These are phyloP conservation scores for Calidris pugnax DNA, from an alignment of 2,113 vertebrate species.

Conservation along the genomic window DNA sequence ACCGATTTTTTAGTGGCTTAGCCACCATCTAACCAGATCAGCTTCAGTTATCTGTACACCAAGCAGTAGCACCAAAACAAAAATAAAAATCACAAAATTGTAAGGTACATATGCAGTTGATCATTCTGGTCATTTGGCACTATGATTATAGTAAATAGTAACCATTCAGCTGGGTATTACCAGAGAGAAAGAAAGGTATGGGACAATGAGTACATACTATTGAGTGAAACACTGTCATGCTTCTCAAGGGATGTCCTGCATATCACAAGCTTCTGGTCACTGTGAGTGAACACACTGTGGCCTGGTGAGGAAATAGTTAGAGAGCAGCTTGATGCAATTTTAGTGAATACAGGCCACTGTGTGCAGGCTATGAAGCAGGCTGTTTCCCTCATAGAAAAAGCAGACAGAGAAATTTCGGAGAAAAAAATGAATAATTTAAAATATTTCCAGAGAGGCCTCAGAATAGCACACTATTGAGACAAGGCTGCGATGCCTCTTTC, in stretches of 20 bases:
- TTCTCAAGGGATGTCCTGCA: neutral
- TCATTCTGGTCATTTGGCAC: neutral
- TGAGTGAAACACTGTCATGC: neutral
- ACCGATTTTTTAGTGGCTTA: neutral
- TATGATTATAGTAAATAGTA: neutral
- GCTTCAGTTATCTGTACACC: neutral
- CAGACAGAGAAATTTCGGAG: neutral
- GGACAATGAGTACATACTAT: neutral
- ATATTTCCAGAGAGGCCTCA: neutral
- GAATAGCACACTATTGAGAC: neutral
- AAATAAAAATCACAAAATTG: neutral
- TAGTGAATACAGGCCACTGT: neutral
- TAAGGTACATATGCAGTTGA: neutral
- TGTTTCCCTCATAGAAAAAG: neutral
- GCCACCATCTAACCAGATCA: neutral
- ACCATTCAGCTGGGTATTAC: neutral
- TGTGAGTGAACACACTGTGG: neutral
- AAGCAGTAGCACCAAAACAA: neutral
- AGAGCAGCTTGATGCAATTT: neutral
- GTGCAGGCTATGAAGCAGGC: neutral
- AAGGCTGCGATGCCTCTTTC: neutral
- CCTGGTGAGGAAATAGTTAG: neutral
- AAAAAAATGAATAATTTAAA: neutral
- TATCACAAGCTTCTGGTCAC: neutral
- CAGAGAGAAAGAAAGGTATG: neutral